Conservation (phyloP, 2,888 invertebrate genomes). For the Orchesellides sinensis region DNA sequence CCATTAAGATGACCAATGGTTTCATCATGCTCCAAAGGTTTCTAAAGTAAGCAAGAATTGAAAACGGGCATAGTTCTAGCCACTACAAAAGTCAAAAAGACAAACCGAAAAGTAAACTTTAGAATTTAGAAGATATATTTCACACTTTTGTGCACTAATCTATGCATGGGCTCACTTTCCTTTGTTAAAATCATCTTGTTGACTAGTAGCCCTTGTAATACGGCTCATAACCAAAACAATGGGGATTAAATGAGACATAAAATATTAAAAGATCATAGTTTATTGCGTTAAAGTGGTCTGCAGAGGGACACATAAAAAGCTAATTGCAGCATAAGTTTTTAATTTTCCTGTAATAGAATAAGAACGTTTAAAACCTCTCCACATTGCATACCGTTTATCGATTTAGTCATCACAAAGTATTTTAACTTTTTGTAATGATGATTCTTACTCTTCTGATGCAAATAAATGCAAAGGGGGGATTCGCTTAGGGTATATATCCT, state of each 20-base stretch:
- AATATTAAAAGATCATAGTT: not conserved
- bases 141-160: slow-evolving; percentile 35
- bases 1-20: slow-evolving; percentile 73
- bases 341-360: not conserved
- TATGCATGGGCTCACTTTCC: not conserved
- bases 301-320: not conserved
- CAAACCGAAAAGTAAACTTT: slow-evolving; percentile 39
- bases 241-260: slow-evolving; percentile 42
- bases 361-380: slow-evolving; percentile 13
- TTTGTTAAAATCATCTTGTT: slow-evolving; percentile 4
- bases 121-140: slow-evolving; percentile 26
- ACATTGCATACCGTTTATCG: not conserved
- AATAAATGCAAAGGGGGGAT: too few species aligned
- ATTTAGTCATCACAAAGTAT: not conserved
- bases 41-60: not conserved
- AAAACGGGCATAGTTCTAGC: not conserved
- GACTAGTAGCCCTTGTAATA: not conserved
- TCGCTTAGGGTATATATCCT: too few species aligned
- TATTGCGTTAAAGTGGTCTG: slow-evolving; percentile 17
- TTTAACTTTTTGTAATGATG: not conserved
- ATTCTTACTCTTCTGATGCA: not conserved
- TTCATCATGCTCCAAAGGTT: slow-evolving; percentile 15
- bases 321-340: too few species aligned
- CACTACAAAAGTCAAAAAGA: slow-evolving; percentile 35
- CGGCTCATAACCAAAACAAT: not conserved